Conservation (phyloP, 2,113 vertebrate species). For the Ptychochromis oligacanthus region DNA sequence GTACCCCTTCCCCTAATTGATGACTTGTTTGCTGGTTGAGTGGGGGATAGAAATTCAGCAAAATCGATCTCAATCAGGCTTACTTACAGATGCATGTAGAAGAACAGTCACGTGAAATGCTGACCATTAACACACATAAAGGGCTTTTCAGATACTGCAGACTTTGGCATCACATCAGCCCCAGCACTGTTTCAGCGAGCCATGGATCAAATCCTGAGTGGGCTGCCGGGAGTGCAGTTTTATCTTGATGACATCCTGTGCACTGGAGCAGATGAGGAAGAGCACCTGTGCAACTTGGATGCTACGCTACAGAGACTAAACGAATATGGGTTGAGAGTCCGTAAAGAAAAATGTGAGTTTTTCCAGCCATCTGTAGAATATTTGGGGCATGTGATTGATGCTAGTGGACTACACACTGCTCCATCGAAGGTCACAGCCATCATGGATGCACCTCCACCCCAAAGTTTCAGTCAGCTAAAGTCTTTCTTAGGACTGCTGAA, state of each 20-base stretch:
- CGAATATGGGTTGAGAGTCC: background rate
- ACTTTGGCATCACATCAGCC: conserved; percentile 18
- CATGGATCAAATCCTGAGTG: background rate
- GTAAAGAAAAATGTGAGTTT: background rate
- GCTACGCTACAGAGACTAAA: background rate
- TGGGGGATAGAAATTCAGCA: conserved; percentile 3
- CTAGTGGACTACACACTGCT: background rate
- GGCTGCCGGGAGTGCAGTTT: background rate
- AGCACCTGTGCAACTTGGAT: conserved; percentile 4
- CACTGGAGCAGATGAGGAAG: background rate
- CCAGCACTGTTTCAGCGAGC: background rate
- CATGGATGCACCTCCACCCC: background rate
- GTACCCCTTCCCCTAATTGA: background rate
- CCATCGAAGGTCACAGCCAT: background rate
- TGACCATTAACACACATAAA: conserved; percentile 16
- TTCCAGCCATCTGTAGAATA: background rate
- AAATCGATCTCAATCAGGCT: background rate
- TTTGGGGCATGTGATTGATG: background rate
- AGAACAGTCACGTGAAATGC: background rate
- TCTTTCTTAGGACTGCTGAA: background rate
- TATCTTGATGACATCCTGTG: background rate
- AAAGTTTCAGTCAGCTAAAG: background rate
- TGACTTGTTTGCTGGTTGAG: background rate
- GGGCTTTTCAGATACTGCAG: background rate
- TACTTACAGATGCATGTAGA: background rate